A percentile compares a stretch with the other conserved stretches of the same genome.
phyloP scores from a whole-genome alignment of 2,888 invertebrate species.

The Chromoteleia sp. region DNA sequence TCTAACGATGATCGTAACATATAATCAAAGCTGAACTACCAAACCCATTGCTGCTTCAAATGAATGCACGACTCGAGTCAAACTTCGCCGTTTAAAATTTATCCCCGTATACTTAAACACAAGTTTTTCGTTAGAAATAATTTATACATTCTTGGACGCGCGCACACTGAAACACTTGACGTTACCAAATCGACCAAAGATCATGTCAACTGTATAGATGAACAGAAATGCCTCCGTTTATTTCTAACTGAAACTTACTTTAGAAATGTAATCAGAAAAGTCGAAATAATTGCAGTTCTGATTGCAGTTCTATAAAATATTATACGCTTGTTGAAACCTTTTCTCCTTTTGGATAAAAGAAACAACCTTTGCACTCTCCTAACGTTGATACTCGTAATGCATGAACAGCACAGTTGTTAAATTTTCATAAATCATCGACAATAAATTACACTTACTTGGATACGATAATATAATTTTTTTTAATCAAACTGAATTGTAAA shows the following conservation, averaged over 20 bases:
- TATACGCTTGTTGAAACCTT: slow-evolving; percentile 37
- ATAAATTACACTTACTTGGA: too few species aligned
- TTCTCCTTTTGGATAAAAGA: slow-evolving; percentile 8
- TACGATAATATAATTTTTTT: too few species aligned
- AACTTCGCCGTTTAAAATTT: slow-evolving; percentile 20
- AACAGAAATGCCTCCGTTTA: slow-evolving; percentile 61
- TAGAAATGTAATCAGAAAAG: slow-evolving; percentile 38
- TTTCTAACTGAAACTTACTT: slow-evolving; percentile 59
- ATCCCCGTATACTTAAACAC: slow-evolving; percentile 1
- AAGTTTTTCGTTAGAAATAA: slow-evolving; percentile 65
- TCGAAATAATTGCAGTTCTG: not conserved
- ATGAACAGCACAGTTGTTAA: slow-evolving; percentile 41
- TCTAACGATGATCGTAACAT: slow-evolving; percentile 8
- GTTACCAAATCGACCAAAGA: slow-evolving; percentile 56
- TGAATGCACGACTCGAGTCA: slow-evolving; percentile 21
- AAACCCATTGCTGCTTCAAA: slow-evolving; percentile 31
- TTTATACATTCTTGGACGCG: slow-evolving; percentile 16
- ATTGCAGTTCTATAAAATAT: slow-evolving; percentile 28
- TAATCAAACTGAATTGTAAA: not conserved
- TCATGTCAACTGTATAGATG: slow-evolving; percentile 60
- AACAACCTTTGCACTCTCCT: slow-evolving; percentile 29
- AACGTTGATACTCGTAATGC: slow-evolving; percentile 18
- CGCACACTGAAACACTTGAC: slow-evolving; percentile 31
- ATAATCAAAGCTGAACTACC: slow-evolving; percentile 47
- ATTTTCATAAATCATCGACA: slow-evolving; percentile 25